Base-by-base conservation (phyloP, 2,113 vertebrate species). In the Leuciscus idus region DNA sequence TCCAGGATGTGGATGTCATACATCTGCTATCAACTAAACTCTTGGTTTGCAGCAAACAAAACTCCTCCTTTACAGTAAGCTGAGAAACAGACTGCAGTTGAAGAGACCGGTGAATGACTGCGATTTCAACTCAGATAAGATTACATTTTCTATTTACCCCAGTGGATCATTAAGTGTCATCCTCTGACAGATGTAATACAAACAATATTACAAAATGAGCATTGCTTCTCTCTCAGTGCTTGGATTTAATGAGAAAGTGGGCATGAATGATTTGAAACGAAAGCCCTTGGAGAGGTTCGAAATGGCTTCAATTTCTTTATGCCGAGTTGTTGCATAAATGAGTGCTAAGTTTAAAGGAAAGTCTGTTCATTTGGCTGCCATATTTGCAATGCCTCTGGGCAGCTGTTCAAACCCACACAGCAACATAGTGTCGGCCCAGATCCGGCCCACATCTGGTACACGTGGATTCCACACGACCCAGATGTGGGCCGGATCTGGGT, bases 71-170 rank as follows among this genome's bases (percentile, higher is more conserved):
- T 68, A 82, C 17, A 3, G 21, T 82, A 23, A 36, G 62, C 28
- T 50, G 17, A 70, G 80, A 82, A 81, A 68, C 62, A 70, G 79
- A 81, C 23, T 82, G 43, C 62, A 70, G 43, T 43, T 68, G 1
- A 19, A 64, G 21, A 11, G n/a, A 48, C 59, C 9, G 75, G 28
- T 30, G 48, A 77, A 52, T 19, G 75, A 55, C 33, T 82, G 80
- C 15, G 21, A 80, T 80, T 48, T 81, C 59, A 79, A 12, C 17
- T 33, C n/a, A 9, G 80, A 82, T 70, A 66, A 82, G 46, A 52
- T 70, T 82, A 70, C 28, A 36, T 70, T 82, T 30, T 26, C 62
- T 70, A 28, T 81, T 50, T 66, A 82, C 62, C 26, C 26, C 28
- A 23, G 61, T 52, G 62, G 62, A 70, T 70, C 43, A 82, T 82